Evolutionary conservation across 2,797 vertebrate genomes (phyloP).

Genomic region (Clamator glandarius): DNA sequence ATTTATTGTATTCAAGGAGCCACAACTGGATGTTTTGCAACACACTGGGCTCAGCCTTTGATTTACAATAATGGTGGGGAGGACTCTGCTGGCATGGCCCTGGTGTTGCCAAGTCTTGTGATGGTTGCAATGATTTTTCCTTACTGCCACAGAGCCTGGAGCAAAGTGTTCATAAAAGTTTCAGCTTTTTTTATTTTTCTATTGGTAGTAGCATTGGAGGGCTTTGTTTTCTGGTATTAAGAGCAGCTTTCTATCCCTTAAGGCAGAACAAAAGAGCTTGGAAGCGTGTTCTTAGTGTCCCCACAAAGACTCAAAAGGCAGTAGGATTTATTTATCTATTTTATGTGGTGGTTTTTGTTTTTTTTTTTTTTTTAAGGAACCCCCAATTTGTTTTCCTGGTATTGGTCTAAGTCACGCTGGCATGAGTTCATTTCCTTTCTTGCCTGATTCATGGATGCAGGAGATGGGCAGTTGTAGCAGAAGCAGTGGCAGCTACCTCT

Average conservation of each 20-base stretch:
- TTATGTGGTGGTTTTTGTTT: too few species aligned
- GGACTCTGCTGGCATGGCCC: slow-evolving; percentile 26
- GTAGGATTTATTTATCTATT: background rate
- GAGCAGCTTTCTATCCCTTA: slow-evolving; percentile 64
- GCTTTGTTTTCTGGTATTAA: slow-evolving; percentile 70
- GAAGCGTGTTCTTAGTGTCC: slow-evolving; percentile 56
- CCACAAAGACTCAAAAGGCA: slow-evolving; percentile 46
- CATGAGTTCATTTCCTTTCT: slow-evolving; percentile 23
- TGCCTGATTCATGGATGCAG: slow-evolving; percentile 14
- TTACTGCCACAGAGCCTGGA: slow-evolving; percentile 37
- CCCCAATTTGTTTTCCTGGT: slow-evolving; percentile 44
- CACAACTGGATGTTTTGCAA: slow-evolving; percentile 34
- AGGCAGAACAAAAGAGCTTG: slow-evolving; percentile 63
- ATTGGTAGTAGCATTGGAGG: slow-evolving; percentile 51
- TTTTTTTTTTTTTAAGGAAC: slow-evolving; percentile 6
- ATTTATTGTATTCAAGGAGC: slow-evolving; percentile 2
- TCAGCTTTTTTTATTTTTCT: background rate
- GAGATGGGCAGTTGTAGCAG: background rate
- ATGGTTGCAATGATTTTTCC: slow-evolving; percentile 68
- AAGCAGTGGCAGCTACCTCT: background rate
- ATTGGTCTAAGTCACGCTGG: slow-evolving; percentile 42
- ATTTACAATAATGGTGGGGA: slow-evolving; percentile 54
- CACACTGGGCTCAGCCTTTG: slow-evolving; percentile 18
- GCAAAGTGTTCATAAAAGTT: slow-evolving; percentile 53
- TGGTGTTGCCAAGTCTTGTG: slow-evolving; percentile 59